Percentiles rank a stretch among this genome's conserved stretches.
Conservation (phyloP, 2,888 invertebrate genomes). For the Griposia aprilina region DNA sequence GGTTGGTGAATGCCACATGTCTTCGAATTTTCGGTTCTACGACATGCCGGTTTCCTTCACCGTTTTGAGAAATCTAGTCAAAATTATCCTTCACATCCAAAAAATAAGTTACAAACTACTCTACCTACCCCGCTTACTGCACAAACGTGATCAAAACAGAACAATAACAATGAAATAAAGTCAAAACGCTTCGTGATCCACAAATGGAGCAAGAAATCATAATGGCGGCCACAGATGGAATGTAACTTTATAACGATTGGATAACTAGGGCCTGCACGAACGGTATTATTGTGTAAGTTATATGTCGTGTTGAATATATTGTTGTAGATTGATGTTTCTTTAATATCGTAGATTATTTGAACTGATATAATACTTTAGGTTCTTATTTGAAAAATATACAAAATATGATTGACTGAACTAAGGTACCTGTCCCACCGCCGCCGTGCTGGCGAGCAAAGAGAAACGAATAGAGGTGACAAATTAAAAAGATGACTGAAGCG, state of each 20-base stretch:
- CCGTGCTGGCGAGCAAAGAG: too few species aligned
- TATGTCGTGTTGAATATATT: slow-evolving; percentile 12
- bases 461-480: not conserved
- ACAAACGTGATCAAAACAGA: slow-evolving; percentile 45
- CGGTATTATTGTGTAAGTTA: slow-evolving; percentile 28
- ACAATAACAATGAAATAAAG: slow-evolving; percentile 43
- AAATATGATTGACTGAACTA: too few species aligned
- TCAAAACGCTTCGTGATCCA: slow-evolving; percentile 53
- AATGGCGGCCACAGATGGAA: slow-evolving; percentile 50
- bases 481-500: not conserved
- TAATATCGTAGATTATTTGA: not conserved
- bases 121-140: slow-evolving; percentile 10
- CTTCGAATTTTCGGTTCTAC: not conserved
- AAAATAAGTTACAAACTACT: slow-evolving; percentile 1
- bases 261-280: slow-evolving; percentile 44
- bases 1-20: not conserved
- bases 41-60: not conserved
- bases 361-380: not conserved
- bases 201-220: slow-evolving; percentile 61
- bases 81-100: not conserved
- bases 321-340: slow-evolving; percentile 9
- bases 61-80: not conserved
- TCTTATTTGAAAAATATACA: too few species aligned
- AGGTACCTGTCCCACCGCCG: too few species aligned
- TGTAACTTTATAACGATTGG: slow-evolving; percentile 47